Percentiles rank a stretch among this genome's conserved stretches.
Evolutionary conservation across 92 coral and sea anemone genomes (phyloP).

Genomic region (Nematostella vectensis): DNA sequence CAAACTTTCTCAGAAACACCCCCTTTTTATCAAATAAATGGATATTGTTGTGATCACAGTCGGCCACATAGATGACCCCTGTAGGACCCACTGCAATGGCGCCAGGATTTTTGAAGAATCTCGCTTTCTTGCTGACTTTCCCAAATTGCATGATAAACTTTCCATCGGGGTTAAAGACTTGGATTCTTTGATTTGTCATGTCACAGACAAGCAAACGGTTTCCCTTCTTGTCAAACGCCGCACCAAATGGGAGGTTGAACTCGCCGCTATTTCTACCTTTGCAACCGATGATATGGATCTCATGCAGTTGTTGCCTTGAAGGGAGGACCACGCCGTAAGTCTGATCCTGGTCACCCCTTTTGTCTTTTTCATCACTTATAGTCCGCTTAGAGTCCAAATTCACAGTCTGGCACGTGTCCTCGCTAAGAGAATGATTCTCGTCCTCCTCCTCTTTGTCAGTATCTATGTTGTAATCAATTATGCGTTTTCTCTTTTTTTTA

Average conservation of each 20-base stretch:
- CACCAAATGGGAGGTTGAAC: not conserved
- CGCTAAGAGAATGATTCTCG: not conserved
- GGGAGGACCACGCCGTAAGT: too few relatives aligned
- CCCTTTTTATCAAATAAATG: not conserved
- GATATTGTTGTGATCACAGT: not conserved
- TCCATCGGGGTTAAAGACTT: not conserved
- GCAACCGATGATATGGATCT: not conserved
- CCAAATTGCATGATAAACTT: not conserved
- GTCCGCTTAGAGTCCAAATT: not conserved
- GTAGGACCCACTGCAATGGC: not conserved
- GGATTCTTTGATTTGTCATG: not conserved
- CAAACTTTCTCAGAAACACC: not conserved
- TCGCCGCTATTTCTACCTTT: not conserved
- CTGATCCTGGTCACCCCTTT: not conserved
- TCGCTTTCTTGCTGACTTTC: not conserved
- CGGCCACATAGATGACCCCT: not conserved
- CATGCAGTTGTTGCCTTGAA: too few relatives aligned
- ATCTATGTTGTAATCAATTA: too few relatives aligned
- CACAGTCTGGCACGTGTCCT: not conserved
- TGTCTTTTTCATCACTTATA: not conserved
- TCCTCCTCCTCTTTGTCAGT: too few relatives aligned
- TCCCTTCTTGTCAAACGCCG: not conserved
- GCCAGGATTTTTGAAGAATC: not conserved
- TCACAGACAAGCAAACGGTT: not conserved
- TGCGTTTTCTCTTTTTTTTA: too few relatives aligned